Percentiles rank a stretch among this genome's conserved stretches.
These are phyloP conservation scores for Cynodonichthys magdalenae DNA, from an alignment of 2,797 vertebrate species.

Conservation along the genomic window DNA sequence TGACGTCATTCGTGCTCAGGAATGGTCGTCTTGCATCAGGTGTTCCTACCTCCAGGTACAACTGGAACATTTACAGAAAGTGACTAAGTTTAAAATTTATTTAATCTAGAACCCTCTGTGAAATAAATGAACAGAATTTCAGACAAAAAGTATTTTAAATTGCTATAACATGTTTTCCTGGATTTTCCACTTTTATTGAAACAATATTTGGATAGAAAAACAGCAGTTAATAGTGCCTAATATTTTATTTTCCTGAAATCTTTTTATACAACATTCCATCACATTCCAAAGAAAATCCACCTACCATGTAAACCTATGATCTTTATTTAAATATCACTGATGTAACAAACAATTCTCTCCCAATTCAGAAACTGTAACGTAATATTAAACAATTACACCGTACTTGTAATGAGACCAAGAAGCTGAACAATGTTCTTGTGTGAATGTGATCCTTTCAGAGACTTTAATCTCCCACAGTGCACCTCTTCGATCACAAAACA, in stretches of 20 bases:
- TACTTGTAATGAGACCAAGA: background rate
- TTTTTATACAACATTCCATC: conserved; percentile 73
- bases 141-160: too few species aligned
- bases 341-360: conserved; percentile 38
- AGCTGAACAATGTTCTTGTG: background rate
- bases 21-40: too few species aligned
- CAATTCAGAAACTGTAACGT: conserved; percentile 33
- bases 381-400: conserved; percentile 5
- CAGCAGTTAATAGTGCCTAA: conserved; percentile 66
- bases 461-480: conserved; percentile 4
- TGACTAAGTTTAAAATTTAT: too few species aligned
- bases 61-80: too few species aligned
- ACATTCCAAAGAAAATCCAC: conserved; percentile 67
- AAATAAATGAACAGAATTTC: too few species aligned
- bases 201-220: too few species aligned
- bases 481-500: conserved; percentile 38
- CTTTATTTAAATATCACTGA: conserved; percentile 30
- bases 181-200: too few species aligned
- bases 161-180: too few species aligned
- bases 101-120: too few species aligned
- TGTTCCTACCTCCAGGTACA: too few species aligned
- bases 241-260: conserved; percentile 80
- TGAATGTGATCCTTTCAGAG: background rate
- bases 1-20: too few species aligned
- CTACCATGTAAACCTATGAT: conserved; percentile 56